Percentiles rank a stretch among this genome's conserved stretches.
Conservation (phyloP, 2,797 vertebrate genomes). For the Gambelia wislizenii region DNA sequence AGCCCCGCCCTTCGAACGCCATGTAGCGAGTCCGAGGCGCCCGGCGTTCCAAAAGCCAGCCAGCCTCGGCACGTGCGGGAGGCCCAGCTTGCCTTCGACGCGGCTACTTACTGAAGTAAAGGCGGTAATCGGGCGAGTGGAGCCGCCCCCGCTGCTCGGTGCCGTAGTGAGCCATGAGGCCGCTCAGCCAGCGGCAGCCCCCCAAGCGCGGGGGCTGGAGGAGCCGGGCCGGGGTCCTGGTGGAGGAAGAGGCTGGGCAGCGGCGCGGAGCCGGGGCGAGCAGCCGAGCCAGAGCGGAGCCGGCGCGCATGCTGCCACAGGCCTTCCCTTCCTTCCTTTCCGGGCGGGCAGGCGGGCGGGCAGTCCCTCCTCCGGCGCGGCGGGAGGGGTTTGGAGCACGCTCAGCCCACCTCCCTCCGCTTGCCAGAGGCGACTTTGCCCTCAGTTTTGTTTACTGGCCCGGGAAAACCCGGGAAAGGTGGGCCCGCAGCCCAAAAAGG, state of each 20-base stretch:
- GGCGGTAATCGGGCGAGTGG: conserved; percentile 85
- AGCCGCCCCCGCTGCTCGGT: conserved; percentile 87
- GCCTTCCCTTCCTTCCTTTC: too few relatives aligned
- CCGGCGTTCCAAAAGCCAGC: too few relatives aligned
- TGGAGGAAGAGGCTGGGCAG: neutral
- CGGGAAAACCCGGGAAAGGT: neutral
- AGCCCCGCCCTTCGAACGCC: neutral
- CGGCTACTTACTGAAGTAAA: conserved; percentile 93
- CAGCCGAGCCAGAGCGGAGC: neutral
- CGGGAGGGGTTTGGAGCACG: conserved; percentile 46
- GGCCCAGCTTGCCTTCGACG: too few relatives aligned
- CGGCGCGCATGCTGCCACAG: conserved; percentile 3
- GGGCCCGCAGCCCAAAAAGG: too few relatives aligned
- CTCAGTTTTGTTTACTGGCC: too few relatives aligned
- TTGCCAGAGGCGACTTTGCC: too few relatives aligned
- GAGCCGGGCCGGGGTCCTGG: conserved; percentile 32
- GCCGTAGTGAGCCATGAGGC: conserved; percentile 80
- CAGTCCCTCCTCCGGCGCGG: conserved; percentile 36
- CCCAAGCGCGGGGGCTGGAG: neutral
- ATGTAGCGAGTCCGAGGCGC: neutral
- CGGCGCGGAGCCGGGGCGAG: neutral
- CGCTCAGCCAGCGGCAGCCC: conserved; percentile 21
- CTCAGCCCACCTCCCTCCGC: neutral
- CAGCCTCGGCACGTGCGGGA: too few relatives aligned
- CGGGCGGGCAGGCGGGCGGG: too few relatives aligned